These are phyloP conservation scores for Panthera leo DNA, from an alignment of 2,113 vertebrate genomes.

Conservation along the genomic window DNA sequence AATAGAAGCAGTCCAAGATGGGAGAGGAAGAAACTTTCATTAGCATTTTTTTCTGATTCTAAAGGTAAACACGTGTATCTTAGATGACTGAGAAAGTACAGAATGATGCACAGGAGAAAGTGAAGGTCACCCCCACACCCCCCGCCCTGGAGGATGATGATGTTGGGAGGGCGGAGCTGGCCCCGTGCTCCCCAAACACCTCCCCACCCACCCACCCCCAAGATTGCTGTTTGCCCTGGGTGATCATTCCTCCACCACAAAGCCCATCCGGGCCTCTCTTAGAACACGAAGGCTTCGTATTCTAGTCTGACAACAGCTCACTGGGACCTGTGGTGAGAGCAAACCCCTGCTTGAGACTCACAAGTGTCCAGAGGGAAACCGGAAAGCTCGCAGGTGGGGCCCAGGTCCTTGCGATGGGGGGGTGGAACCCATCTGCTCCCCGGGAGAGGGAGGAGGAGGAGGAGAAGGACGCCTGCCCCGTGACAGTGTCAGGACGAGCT, in stretches of 20 bases:
- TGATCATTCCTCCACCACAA: too few relatives aligned
- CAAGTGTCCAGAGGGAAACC: neutral
- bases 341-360: neutral
- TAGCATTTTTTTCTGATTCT: neutral
- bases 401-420: neutral
- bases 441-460: neutral
- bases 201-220: neutral
- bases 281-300: neutral
- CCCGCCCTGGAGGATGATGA: fast-evolving
- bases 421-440: too few relatives aligned
- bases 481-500: neutral
- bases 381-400: neutral
- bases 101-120: neutral
- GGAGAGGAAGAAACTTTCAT: neutral
- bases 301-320: neutral
- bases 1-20: neutral
- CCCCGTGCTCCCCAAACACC: neutral
- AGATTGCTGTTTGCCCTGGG: neutral
- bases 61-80: neutral
- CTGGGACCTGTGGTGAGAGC: neutral
- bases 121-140: neutral
- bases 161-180: neutral
- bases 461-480: neutral
- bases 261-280: neutral
- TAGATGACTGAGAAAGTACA: neutral